Evolutionary conservation across 1,140 invertebrate species (phyloP).

Genomic region (Phenacoccus solenopsis): DNA sequence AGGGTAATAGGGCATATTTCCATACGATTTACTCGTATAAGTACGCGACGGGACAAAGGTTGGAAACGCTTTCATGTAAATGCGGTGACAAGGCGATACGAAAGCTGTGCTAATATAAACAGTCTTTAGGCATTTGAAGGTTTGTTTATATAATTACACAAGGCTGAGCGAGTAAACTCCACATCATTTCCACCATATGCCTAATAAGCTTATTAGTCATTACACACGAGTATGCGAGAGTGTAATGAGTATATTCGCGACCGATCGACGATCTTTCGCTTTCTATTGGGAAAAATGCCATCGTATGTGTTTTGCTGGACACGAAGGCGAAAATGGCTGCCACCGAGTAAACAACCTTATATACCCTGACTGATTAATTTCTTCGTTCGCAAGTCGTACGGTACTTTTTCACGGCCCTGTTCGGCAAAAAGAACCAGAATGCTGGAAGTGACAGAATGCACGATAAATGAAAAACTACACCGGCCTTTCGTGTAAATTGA

Average conservation of each 20-base stretch:
- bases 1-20: neutral
- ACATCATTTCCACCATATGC: neutral
- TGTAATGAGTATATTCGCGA: too few relatives aligned
- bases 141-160: constrained; percentile 4
- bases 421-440: too few relatives aligned
- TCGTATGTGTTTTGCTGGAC: too few relatives aligned
- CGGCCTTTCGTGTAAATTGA: neutral
- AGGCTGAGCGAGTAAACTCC: neutral
- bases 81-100: neutral
- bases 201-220: neutral
- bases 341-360: too few relatives aligned
- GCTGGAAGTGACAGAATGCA: neutral
- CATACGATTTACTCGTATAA: neutral
- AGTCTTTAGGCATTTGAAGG: neutral
- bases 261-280: too few relatives aligned
- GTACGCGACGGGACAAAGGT: neutral
- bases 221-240: too few relatives aligned
- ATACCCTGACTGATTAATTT: too few relatives aligned
- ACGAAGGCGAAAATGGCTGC: too few relatives aligned
- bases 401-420: too few relatives aligned
- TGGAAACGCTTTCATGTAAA: neutral
- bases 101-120: neutral
- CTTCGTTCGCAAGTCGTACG: too few relatives aligned
- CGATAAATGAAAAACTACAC: neutral
- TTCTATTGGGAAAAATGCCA: too few relatives aligned